Conservation (phyloP, 2,113 vertebrate species). For the Trematomus loennbergii region DNA sequence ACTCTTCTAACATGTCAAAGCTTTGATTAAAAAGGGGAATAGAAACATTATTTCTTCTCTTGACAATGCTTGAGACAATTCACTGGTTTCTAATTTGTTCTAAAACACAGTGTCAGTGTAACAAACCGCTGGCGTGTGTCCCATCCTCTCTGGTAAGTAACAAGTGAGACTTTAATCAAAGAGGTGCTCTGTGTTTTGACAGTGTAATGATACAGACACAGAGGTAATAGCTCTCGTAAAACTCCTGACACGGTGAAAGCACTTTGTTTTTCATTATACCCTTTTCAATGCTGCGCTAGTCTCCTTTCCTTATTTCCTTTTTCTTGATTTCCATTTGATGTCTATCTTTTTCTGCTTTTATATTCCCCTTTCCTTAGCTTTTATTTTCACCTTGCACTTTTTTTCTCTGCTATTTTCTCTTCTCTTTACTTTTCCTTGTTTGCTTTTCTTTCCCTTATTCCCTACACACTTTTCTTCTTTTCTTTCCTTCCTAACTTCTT, state of each 20-base stretch:
- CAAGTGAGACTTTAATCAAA: conserved; percentile 66
- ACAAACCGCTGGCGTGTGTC: conserved; percentile 29
- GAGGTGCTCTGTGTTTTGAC: conserved; percentile 54
- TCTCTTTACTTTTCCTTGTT: too few species aligned
- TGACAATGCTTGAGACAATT: conserved; percentile 27
- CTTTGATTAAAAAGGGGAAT: conserved; percentile 19
- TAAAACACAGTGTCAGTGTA: conserved; percentile 27
- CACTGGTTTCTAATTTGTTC: conserved; percentile 56
- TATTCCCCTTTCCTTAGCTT: neutral
- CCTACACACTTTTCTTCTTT: too few species aligned
- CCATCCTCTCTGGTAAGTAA: conserved; percentile 40
- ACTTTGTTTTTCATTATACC: conserved; percentile 59
- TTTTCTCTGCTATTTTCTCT: too few species aligned
- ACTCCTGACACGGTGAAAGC: conserved; percentile 48
- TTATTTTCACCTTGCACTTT: neutral
- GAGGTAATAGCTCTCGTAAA: conserved; percentile 64
- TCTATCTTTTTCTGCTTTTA: neutral
- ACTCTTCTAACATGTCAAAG: conserved; percentile 15
- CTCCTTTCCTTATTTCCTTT: neutral
- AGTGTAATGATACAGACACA: conserved; percentile 60
- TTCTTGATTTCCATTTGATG: neutral
- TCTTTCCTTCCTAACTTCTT: too few species aligned
- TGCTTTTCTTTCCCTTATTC: too few species aligned
- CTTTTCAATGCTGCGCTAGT: neutral
- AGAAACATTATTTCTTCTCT: conserved; percentile 26